These are phyloP conservation scores for Acromyrmex charruanus DNA, from an alignment of 1,140 invertebrate species.

Conservation along the genomic window DNA sequence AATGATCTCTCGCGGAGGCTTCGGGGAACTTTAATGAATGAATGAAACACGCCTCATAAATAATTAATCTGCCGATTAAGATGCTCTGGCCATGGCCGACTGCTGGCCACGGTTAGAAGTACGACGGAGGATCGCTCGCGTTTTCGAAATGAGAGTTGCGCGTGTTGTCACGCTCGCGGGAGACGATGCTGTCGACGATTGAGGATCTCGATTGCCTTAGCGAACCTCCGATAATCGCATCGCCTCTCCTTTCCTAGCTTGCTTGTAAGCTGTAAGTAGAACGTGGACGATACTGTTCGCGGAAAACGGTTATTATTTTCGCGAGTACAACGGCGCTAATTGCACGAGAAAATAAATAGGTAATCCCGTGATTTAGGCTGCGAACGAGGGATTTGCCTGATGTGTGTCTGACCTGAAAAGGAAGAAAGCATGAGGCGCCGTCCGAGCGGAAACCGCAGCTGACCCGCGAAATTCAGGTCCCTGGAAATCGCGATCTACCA, in stretches of 20 bases:
- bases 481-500: slow-evolving; percentile 22
- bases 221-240: not conserved
- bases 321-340: slow-evolving; percentile 52
- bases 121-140: slow-evolving; percentile 21
- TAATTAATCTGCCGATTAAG: slow-evolving; percentile 86
- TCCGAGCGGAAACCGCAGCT: slow-evolving; percentile 63
- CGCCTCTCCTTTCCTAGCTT: not conserved
- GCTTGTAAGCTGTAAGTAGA: slow-evolving; percentile 47
- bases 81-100: slow-evolving; percentile 79
- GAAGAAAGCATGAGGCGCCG: slow-evolving; percentile 68
- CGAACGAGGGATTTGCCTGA: slow-evolving; percentile 24
- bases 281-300: slow-evolving; percentile 18
- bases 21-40: slow-evolving; percentile 85
- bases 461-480: slow-evolving; percentile 62
- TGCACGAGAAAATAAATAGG: slow-evolving; percentile 42
- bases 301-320: slow-evolving; percentile 20
- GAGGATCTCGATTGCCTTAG: slow-evolving; percentile 17
- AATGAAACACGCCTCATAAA: slow-evolving; percentile 87
- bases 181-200: not conserved
- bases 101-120: slow-evolving; percentile 67
- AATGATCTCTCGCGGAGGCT: slow-evolving; percentile 84
- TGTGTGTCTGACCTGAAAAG: slow-evolving; percentile 61
- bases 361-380: slow-evolving; percentile 53
- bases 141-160: slow-evolving; percentile 72
- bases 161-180: slow-evolving; percentile 65